Evolutionary conservation across 2,113 vertebrate species (phyloP).

Genomic region (Noturus placidus): DNA sequence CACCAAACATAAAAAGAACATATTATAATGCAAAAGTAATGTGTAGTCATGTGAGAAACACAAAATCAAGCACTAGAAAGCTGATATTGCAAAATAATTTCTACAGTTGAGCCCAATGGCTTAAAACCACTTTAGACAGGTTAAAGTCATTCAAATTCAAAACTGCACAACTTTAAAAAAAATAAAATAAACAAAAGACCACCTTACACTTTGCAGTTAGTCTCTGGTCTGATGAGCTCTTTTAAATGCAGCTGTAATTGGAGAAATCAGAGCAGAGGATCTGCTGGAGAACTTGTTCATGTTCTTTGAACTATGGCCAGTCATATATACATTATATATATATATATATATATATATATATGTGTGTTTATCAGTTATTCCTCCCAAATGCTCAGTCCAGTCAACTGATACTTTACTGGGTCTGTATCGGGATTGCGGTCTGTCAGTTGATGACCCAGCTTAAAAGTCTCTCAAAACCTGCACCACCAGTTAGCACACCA

Average conservation of each 20-base stretch:
- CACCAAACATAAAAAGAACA: background rate
- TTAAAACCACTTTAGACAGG: background rate
- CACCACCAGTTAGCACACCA: background rate
- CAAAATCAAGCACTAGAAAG: background rate
- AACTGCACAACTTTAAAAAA: no score
- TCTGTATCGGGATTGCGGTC: no score
- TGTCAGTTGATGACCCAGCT: no score
- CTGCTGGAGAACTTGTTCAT: background rate
- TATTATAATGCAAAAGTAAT: background rate
- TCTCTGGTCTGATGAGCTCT: background rate
- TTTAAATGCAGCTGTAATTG: background rate
- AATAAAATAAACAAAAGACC: no score
- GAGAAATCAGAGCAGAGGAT: background rate
- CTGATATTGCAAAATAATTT: background rate
- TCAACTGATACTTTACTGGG: no score
- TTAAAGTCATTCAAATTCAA: background rate
- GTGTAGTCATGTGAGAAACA: background rate
- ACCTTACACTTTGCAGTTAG: background rate
- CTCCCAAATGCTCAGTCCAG: background rate
- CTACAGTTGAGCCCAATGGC: background rate
- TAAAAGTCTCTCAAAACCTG: no score
- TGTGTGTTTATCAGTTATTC: background rate
- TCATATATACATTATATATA: no score
- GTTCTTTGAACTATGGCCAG: background rate
- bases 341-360: no score